These are phyloP conservation scores for Peromyscus eremicus DNA, from an alignment of 2,797 vertebrate species.

Conservation along the genomic window DNA sequence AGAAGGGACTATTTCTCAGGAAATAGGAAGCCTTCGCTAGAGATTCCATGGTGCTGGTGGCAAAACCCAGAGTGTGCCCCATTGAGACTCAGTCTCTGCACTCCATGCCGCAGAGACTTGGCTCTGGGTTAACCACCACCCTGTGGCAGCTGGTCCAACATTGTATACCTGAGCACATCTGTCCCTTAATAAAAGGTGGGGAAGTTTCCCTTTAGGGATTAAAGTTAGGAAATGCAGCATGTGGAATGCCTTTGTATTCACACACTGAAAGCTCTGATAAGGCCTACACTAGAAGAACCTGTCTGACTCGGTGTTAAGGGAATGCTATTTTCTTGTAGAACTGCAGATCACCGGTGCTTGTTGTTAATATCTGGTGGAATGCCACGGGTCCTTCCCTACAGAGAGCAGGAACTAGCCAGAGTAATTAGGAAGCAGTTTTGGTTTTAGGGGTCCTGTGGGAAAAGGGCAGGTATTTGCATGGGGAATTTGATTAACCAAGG, in stretches of 20 bases:
- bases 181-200: background rate
- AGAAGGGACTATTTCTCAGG: background rate
- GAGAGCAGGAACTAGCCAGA: background rate
- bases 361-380: background rate
- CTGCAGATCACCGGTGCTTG: background rate
- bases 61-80: background rate
- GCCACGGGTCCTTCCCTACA: background rate
- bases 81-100: background rate
- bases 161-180: background rate
- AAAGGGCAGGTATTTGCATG: conserved; percentile 2
- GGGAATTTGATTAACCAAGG: conserved; percentile 31
- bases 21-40: background rate
- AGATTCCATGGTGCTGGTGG: background rate
- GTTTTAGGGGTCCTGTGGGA: conserved; percentile 9
- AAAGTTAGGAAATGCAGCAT: background rate
- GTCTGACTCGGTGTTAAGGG: background rate
- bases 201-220: conserved; percentile 2
- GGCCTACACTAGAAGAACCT: background rate
- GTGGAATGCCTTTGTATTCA: background rate
- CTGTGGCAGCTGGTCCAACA: background rate
- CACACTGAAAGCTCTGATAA: background rate
- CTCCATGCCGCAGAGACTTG: background rate
- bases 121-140: background rate
- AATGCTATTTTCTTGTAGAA: background rate
- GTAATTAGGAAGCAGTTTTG: conserved; percentile 22